Conservation (phyloP, 1,140 invertebrate species). For the Venustaconcha ellipsiformis region DNA sequence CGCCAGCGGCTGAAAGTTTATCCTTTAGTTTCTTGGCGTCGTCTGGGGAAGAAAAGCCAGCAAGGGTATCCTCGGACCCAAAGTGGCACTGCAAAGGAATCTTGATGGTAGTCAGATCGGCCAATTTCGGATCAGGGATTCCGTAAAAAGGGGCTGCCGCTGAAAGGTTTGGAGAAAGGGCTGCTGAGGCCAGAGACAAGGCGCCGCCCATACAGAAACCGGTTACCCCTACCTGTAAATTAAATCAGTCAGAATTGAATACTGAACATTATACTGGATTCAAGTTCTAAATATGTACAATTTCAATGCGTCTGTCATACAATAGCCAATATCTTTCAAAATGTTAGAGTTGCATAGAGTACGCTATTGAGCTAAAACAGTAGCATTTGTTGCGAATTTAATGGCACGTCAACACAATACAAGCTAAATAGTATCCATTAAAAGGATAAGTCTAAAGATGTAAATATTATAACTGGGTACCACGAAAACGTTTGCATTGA, state of each 20-base stretch:
- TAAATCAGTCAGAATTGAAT: background rate
- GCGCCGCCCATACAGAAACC: constrained; percentile 66
- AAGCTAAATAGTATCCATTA: no score
- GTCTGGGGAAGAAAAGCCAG: constrained; percentile 11
- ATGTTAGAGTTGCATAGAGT: no score
- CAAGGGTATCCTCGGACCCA: constrained; percentile 41
- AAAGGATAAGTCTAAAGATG: no score
- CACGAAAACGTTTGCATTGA: no score
- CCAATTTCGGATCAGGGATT: constrained; percentile 41
- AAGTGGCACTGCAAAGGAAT: constrained; percentile 61
- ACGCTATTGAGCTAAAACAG: no score
- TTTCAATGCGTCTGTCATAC: no score
- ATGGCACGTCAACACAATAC: no score
- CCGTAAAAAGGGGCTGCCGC: constrained; percentile 61
- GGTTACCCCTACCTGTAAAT: constrained; percentile 52
- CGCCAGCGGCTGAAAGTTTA: background rate
- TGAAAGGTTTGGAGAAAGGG: constrained; percentile 41
- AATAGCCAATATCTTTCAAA: no score
- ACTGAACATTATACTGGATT: background rate
- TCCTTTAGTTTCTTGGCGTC: constrained; percentile 15
- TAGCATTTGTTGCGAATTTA: no score
- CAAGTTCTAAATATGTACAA: background rate
- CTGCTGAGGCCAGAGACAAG: constrained; percentile 52
- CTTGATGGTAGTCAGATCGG: constrained; percentile 51
- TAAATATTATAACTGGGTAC: no score